Percentiles rank a stretch among this genome's conserved stretches.
Conservation (phyloP, 2,888 invertebrate genomes). For the Agrotis ipsilon region DNA sequence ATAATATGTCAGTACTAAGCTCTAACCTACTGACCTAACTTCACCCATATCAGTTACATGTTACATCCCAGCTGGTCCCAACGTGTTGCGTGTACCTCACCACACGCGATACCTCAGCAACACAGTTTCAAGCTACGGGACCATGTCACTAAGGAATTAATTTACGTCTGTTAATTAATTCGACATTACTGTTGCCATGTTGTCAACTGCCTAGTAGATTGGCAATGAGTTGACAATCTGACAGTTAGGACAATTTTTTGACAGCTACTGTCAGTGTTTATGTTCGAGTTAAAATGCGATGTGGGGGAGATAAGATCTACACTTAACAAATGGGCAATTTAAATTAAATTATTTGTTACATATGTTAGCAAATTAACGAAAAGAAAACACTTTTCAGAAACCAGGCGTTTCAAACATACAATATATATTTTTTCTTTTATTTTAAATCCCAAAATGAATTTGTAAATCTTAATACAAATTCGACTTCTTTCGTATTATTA, state of each 20-base stretch:
- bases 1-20: background rate
- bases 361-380: too few relatives aligned
- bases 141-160: slow-evolving; percentile 31
- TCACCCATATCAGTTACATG: slow-evolving; percentile 12
- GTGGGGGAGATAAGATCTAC: slow-evolving; percentile 11
- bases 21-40: slow-evolving; percentile 36
- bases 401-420: too few relatives aligned
- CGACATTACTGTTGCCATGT: slow-evolving; percentile 19
- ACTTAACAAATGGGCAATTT: too few relatives aligned
- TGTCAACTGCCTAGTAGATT: slow-evolving; percentile 23
- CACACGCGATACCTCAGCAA: slow-evolving; percentile 25
- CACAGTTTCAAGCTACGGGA: slow-evolving; percentile 9
- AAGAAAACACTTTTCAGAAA: too few relatives aligned
- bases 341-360: too few relatives aligned
- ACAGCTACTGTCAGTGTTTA: slow-evolving; percentile 26
- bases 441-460: too few relatives aligned
- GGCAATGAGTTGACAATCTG: slow-evolving; percentile 33
- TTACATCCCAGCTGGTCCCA: slow-evolving; percentile 30
- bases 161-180: slow-evolving; percentile 2
- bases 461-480: too few relatives aligned
- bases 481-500: too few relatives aligned
- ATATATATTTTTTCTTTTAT: too few relatives aligned
- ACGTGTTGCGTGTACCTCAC: slow-evolving; percentile 29
- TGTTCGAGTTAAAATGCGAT: slow-evolving; percentile 10
- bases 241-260: slow-evolving; percentile 27